A percentile compares a stretch with the other conserved stretches of the same genome.
Evolutionary conservation across 2,797 vertebrate genomes (phyloP).

Genomic region (Squalus acanthias): DNA sequence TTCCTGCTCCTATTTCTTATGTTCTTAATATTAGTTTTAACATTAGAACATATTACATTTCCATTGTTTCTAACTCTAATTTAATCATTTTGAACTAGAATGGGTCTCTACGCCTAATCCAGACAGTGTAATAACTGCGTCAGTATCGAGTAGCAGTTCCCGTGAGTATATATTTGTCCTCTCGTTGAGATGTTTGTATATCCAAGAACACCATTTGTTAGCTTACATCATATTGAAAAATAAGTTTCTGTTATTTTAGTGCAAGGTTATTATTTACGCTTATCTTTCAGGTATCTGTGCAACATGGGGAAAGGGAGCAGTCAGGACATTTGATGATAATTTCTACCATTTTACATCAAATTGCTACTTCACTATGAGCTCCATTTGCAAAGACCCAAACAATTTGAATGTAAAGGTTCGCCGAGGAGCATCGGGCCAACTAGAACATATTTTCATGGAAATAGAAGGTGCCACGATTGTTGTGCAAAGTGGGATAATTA

Average conservation of each 20-base stretch:
- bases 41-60: neutral
- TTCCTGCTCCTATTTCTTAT: no score
- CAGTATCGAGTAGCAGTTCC: neutral
- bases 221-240: neutral
- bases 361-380: conserved; percentile 54
- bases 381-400: conserved; percentile 58
- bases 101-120: neutral
- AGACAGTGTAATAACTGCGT: neutral
- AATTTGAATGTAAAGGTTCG: conserved; percentile 57
- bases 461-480: conserved; percentile 61
- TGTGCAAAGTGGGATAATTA: conserved; percentile 49
- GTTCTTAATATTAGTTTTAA: neutral
- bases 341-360: conserved; percentile 57
- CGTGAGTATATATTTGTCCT: neutral
- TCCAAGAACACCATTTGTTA: neutral
- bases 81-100: neutral
- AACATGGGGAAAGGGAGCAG: conserved; percentile 61
- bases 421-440: conserved; percentile 48
- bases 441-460: conserved; percentile 54
- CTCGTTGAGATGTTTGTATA: neutral
- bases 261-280: neutral
- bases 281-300: conserved; percentile 55
- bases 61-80: neutral
- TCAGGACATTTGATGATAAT: conserved; percentile 52
- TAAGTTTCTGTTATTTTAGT: neutral